These are phyloP conservation scores for Alosa sapidissima DNA, from an alignment of 2,797 vertebrate genomes.

Conservation along the genomic window DNA sequence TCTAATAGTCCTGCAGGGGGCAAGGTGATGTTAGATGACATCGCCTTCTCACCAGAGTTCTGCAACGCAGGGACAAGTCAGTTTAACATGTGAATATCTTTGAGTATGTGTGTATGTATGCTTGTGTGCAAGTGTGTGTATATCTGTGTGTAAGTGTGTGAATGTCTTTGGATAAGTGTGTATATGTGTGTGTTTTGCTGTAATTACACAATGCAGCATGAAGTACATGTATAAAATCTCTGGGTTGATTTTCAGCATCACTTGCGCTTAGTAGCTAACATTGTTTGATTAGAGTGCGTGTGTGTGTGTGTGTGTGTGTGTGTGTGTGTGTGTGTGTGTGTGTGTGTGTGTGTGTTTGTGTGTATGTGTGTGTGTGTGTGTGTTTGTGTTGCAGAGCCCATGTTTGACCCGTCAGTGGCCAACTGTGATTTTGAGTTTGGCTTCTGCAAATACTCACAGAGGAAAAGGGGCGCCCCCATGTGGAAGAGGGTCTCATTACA, in stretches of 20 bases:
- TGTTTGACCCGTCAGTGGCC: constrained; percentile 80
- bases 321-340: neutral
- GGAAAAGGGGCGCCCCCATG: constrained; percentile 63
- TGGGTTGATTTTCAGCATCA: too few species aligned
- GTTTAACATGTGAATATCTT: constrained; percentile 9
- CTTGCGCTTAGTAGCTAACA: too few species aligned
- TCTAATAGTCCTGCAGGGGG: constrained; percentile 84
- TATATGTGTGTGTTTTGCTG: neutral
- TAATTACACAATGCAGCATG: too few species aligned
- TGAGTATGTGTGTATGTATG: neutral
- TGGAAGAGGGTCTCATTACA: constrained; percentile 89
- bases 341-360: constrained; percentile 23
- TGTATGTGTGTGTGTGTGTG: neutral
- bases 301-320: neutral
- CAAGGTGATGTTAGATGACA: constrained; percentile 87
- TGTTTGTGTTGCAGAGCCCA: constrained; percentile 68
- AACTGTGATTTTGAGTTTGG: constrained; percentile 88
- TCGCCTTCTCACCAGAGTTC: constrained; percentile 87
- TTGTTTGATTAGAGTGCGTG: neutral
- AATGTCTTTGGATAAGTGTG: neutral
- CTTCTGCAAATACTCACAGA: constrained; percentile 85
- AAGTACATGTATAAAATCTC: too few species aligned
- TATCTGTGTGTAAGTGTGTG: neutral
- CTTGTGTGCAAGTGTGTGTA: neutral
- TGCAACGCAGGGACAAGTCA: constrained; percentile 86